A percentile compares a stretch with the other conserved stretches of the same genome.
phyloP scores from a whole-genome alignment of 2,888 invertebrate species.

The Nephrocerus scutellatus region DNA sequence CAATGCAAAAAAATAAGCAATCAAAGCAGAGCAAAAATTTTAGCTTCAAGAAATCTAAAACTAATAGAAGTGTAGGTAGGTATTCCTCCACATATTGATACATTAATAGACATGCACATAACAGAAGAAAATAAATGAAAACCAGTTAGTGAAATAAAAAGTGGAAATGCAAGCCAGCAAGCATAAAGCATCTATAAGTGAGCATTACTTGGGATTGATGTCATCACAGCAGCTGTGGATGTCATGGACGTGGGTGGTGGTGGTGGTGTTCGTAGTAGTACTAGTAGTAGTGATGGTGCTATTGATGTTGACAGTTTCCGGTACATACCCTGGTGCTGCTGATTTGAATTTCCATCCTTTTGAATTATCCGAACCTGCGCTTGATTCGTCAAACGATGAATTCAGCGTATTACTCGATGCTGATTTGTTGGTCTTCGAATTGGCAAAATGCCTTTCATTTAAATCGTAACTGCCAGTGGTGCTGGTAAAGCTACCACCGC shows the following conservation, averaged over 20 bases:
- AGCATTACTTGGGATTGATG: slow-evolving; percentile 23
- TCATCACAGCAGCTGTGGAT: slow-evolving; percentile 17
- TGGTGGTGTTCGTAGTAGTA: too few relatives aligned
- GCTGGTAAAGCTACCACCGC: slow-evolving; percentile 6
- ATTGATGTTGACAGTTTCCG: slow-evolving; percentile 1
- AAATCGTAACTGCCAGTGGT: slow-evolving; percentile 11
- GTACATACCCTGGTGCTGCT: slow-evolving; percentile 44
- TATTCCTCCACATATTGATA: not conserved
- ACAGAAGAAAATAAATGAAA: slow-evolving; percentile 1
- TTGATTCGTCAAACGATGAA: slow-evolving; percentile 34
- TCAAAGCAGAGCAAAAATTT: too few relatives aligned
- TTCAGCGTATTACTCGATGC: slow-evolving; percentile 35
- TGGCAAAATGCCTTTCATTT: slow-evolving; percentile 21
- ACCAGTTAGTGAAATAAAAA: slow-evolving; percentile 14
- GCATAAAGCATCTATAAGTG: slow-evolving; percentile 9
- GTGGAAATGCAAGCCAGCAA: slow-evolving; percentile 4
- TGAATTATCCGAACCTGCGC: slow-evolving; percentile 36
- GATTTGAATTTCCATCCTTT: slow-evolving; percentile 38
- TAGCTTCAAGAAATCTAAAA: too few relatives aligned
- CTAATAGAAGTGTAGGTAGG: too few relatives aligned
- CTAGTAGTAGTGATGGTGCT: too few relatives aligned
- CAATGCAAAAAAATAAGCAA: too few relatives aligned
- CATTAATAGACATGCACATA: not conserved
- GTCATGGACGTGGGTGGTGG: slow-evolving; percentile 20
- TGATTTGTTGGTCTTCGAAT: slow-evolving; percentile 30